Evolutionary conservation across 2,888 invertebrate species (phyloP).

Genomic region (Megalurothrips usitatus): DNA sequence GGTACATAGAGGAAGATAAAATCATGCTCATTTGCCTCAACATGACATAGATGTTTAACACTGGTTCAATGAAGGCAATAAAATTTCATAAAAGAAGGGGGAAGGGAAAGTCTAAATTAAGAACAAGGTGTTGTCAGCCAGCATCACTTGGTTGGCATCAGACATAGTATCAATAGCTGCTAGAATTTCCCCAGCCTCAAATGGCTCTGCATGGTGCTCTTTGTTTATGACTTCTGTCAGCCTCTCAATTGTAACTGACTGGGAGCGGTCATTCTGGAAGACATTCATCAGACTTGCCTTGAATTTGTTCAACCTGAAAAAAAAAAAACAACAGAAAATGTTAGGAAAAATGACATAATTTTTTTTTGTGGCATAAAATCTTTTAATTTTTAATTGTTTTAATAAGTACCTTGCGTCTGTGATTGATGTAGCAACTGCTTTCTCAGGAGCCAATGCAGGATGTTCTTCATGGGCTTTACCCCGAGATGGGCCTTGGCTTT

Average conservation of each 20-base stretch:
- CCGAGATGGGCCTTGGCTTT: background rate
- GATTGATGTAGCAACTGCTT: background rate
- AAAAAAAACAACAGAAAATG: slow-evolving; percentile 32
- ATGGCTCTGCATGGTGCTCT: slow-evolving; percentile 56
- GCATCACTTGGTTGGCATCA: slow-evolving; percentile 87
- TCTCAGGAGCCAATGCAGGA: background rate
- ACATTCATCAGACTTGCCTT: slow-evolving; percentile 66
- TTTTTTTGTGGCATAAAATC: background rate
- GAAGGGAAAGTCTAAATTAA: slow-evolving; percentile 57
- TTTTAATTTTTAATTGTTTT: slow-evolving; percentile 3
- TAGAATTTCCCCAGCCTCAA: slow-evolving; percentile 63
- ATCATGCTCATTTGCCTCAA: background rate
- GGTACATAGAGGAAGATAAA: no score
- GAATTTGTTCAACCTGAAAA: slow-evolving; percentile 60
- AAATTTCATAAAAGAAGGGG: no score
- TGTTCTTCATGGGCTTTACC: background rate
- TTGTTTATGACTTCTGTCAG: slow-evolving; percentile 63
- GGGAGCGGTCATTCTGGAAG: slow-evolving; percentile 72
- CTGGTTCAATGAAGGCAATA: background rate
- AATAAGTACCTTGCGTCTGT: background rate
- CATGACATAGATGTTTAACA: background rate
- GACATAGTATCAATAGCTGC: slow-evolving; percentile 80
- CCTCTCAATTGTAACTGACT: slow-evolving; percentile 63
- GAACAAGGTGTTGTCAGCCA: slow-evolving; percentile 77
- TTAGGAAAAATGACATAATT: slow-evolving; percentile 17